Evolutionary conservation across 2,888 invertebrate genomes (phyloP), one percentile per base, ranked within the genome.

Genomic region (Abscondita cerata): DNA sequence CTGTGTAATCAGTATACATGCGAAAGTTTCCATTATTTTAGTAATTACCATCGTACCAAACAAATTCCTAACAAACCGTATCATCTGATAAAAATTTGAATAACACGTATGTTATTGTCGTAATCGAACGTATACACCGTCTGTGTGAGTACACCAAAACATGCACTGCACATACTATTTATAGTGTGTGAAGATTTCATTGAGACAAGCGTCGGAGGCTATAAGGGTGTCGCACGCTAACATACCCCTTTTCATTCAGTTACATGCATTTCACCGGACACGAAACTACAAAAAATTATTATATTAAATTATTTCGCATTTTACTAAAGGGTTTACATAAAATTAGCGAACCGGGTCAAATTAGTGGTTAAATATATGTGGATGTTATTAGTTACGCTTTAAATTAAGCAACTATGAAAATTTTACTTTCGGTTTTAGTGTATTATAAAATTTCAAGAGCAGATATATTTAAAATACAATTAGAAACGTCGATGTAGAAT

Each of bases 141-240:
- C 53, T 47, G 62, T 54, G 58, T 61, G 61, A 64, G 54, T 64
- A 53, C 57, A 62, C 51, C 18, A 64, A 62, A 58, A 64, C 61
- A 62, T 64, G 64, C 64, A 64, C 50, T 44, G 19, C 11, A 5
- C 64, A 54, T 61, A 62, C 54, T 64, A 64, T 64, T 64, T 64
- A 64, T 46, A 59, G 59, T 51, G 63, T 64, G 63, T 56, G 62
- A 65, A 62, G 65, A 65, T 62, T 65, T 67, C 59, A 60, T 62
- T 64, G 59, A 64, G 61, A 66, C 64, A 59, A 63, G 61, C 64
- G 66, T 64, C 64, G 61, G 61, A 47, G 59, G 59, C 61, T 25
- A n/a, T n/a, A 52, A 55, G 59, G 64, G 66, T 58, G 66, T 66
- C 66, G 66, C 66, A 66, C 64, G 66, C 64, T 52, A n/a, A 64